A percentile compares a stretch with the other conserved stretches of the same genome.
Evolutionary conservation across 2,113 vertebrate genomes (phyloP).

Genomic region (Carlito syrichta): DNA sequence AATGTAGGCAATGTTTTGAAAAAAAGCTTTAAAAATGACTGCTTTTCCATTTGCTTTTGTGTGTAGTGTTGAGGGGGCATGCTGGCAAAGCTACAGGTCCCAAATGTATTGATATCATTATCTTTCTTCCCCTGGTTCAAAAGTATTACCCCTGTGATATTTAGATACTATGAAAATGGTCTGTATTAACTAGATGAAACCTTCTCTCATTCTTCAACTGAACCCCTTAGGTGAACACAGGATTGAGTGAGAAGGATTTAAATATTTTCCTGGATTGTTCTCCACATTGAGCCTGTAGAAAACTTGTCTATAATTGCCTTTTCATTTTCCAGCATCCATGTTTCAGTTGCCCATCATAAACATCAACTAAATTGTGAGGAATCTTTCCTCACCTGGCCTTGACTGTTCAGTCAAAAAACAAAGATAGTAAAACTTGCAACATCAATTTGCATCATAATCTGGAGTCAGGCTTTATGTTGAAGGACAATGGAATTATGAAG

Average conservation of each 20-base stretch:
- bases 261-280: constrained; percentile 23
- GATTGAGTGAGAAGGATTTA: constrained; percentile 24
- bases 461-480: not conserved
- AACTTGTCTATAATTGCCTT: constrained; percentile 9
- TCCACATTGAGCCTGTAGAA: constrained; percentile 3
- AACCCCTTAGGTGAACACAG: constrained; percentile 23
- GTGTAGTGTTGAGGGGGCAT: not conserved
- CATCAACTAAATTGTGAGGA: constrained; percentile 8
- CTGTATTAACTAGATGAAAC: not conserved
- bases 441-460: not conserved
- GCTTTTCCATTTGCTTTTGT: not conserved
- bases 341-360: constrained; percentile 37
- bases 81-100: not conserved
- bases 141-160: not conserved
- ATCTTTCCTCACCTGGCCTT: constrained; percentile 57
- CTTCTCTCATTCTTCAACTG: not conserved
- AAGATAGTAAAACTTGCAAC: constrained; percentile 57
- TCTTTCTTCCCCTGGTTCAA: not conserved
- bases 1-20: not conserved
- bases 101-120: not conserved
- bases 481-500: constrained; percentile 27
- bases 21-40: not conserved
- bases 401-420: constrained; percentile 46
- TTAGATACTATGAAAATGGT: not conserved
- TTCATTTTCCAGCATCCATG: not conserved